Conservation (phyloP, 2,113 vertebrate species). For the Leptocoma aspasia region DNA sequence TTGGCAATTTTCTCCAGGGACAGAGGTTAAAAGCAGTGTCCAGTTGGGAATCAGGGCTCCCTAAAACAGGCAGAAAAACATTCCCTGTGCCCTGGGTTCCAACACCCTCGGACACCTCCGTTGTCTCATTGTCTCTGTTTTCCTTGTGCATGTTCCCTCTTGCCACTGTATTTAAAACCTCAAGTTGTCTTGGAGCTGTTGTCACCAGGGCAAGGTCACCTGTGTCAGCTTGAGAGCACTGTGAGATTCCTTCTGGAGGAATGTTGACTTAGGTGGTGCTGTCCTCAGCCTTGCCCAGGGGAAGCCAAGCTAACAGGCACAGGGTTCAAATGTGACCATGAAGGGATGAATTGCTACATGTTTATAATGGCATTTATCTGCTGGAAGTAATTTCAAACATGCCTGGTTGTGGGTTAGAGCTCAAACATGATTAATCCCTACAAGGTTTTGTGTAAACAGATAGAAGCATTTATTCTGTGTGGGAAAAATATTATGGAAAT, state of each 20-base stretch:
- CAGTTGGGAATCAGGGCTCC: too few relatives aligned
- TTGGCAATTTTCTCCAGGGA: too few relatives aligned
- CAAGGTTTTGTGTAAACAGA: not conserved
- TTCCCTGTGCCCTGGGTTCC: too few relatives aligned
- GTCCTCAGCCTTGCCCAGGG: not conserved
- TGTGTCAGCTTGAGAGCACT: not conserved
- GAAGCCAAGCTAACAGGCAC: not conserved
- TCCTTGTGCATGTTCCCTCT: not conserved
- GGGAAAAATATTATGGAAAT: not conserved
- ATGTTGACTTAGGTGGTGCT: not conserved
- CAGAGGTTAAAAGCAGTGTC: too few relatives aligned
- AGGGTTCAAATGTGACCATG: not conserved
- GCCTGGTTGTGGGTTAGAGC: not conserved
- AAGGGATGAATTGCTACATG: not conserved
- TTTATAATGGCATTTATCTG: not conserved
- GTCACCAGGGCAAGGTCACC: not conserved
- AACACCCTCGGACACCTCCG: fast-evolving
- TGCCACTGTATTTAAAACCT: not conserved
- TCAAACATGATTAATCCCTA: not conserved
- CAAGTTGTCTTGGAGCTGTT: not conserved
- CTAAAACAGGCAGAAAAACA: too few relatives aligned
- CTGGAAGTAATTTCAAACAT: not conserved
- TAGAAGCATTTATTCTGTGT: not conserved
- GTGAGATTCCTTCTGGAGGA: not conserved
- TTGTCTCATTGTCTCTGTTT: not conserved